These are phyloP conservation scores for Diorhabda carinulata DNA, from an alignment of 1,140 invertebrate genomes.

Conservation along the genomic window DNA sequence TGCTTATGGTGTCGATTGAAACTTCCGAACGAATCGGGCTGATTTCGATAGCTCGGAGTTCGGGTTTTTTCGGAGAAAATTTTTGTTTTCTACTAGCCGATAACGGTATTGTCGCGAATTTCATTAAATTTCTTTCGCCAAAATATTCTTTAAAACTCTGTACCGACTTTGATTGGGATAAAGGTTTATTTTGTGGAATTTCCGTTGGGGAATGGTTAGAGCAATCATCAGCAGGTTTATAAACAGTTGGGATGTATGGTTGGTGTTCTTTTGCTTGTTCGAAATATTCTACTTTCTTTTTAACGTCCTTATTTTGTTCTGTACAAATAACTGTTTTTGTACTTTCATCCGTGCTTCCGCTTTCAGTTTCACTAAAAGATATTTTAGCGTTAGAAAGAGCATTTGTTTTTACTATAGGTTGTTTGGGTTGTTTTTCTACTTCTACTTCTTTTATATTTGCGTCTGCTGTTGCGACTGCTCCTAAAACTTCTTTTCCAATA, in stretches of 20 bases:
- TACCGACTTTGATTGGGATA: conserved; percentile 62
- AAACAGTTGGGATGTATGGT: conserved; percentile 50
- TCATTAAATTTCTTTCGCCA: conserved; percentile 59
- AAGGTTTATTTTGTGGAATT: conserved; percentile 26
- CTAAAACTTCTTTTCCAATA: conserved; percentile 58
- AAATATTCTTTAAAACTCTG: conserved; percentile 73
- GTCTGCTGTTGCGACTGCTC: conserved; percentile 58
- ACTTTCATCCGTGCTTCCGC: conserved; percentile 66
- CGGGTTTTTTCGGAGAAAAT: conserved; percentile 32
- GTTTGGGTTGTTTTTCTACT: conserved; percentile 37
- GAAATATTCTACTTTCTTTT: conserved; percentile 74
- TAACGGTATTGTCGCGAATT: conserved; percentile 44
- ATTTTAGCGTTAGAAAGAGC: conserved; percentile 27
- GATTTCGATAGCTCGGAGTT: conserved; percentile 35
- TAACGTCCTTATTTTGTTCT: conserved; percentile 56
- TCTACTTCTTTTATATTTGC: conserved; percentile 37
- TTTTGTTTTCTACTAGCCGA: conserved; percentile 37
- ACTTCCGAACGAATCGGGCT: conserved; percentile 35
- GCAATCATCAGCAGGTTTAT: conserved; percentile 52
- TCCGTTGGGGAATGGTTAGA: conserved; percentile 3
- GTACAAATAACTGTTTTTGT: conserved; percentile 61
- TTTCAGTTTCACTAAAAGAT: conserved; percentile 60
- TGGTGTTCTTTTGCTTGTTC: conserved; percentile 58
- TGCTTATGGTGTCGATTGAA: conserved; percentile 51
- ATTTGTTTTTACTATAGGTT: conserved; percentile 33